Evolutionary conservation across 2,797 vertebrate genomes (phyloP).

Genomic region (Kryptopterus vitreolus): DNA sequence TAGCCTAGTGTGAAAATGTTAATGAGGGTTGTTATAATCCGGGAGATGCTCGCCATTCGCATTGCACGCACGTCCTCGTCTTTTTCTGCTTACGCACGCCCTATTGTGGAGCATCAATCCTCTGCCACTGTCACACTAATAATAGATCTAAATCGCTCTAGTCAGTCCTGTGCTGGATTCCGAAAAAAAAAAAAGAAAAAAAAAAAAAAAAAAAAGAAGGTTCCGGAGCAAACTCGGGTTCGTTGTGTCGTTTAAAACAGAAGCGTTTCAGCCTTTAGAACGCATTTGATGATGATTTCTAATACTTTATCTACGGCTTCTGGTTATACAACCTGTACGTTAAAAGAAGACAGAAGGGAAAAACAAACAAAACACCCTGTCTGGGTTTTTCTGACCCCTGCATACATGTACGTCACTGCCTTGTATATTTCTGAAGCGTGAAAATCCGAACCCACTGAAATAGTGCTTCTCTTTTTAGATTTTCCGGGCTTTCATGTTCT

Average conservation of each 20-base stretch:
- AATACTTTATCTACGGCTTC: not conserved
- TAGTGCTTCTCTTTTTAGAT: slow-evolving; percentile 14
- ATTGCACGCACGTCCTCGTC: slow-evolving; percentile 71
- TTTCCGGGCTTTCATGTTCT: slow-evolving; percentile 44
- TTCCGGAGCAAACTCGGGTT: not conserved
- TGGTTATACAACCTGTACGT: not conserved
- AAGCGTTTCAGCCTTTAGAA: not conserved
- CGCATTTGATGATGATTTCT: not conserved
- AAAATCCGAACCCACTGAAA: slow-evolving; percentile 18
- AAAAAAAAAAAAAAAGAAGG: slow-evolving; percentile 35
- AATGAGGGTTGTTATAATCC: slow-evolving; percentile 79
- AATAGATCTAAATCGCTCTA: slow-evolving; percentile 65
- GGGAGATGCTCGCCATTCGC: slow-evolving; percentile 69
- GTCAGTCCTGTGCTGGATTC: slow-evolving; percentile 41
- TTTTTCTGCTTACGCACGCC: slow-evolving; percentile 63
- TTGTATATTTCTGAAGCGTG: slow-evolving; percentile 26
- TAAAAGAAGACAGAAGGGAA: not conserved
- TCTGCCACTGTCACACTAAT: slow-evolving; percentile 60
- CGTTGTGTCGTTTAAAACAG: not conserved
- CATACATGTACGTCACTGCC: slow-evolving; percentile 8
- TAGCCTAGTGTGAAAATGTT: slow-evolving; percentile 82
- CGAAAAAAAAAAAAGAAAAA: slow-evolving; percentile 41
- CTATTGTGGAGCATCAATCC: slow-evolving; percentile 66
- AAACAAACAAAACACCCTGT: slow-evolving; percentile 20
- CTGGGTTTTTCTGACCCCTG: not conserved